Evolutionary conservation across 2,113 vertebrate genomes (phyloP).

Genomic region (Phrynocephalus versicolor): DNA sequence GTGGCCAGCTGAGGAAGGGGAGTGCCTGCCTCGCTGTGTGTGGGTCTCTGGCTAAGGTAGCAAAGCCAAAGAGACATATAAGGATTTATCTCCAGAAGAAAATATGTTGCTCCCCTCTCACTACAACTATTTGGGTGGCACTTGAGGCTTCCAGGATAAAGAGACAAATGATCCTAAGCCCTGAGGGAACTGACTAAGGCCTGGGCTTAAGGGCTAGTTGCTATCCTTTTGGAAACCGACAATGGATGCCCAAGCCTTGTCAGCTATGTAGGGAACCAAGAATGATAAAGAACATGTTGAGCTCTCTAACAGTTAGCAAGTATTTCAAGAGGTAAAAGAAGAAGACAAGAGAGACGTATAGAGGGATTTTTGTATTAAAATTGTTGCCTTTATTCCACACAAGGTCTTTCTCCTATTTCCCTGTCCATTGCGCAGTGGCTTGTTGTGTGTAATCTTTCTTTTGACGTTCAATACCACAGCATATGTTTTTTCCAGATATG

Average conservation of each 20-base stretch:
- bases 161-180: not conserved
- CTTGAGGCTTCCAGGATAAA: slow-evolving; percentile 4
- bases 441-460: not conserved
- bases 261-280: not conserved
- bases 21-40: not conserved
- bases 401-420: not conserved
- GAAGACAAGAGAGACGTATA: not conserved
- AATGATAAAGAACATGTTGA: not conserved
- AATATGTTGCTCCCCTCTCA: not conserved
- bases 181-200: not conserved
- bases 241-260: not conserved
- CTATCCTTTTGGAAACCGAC: not conserved
- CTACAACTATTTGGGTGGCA: not conserved
- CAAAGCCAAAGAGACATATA: not conserved
- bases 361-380: not conserved
- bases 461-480: not conserved
- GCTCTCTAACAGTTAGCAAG: not conserved
- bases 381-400: not conserved
- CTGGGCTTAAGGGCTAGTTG: not conserved
- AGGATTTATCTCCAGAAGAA: not conserved
- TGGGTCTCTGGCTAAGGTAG: not conserved
- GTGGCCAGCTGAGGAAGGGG: not conserved
- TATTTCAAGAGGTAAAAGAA: not conserved
- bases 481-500: not conserved
- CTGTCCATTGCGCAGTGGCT: not conserved